Evolutionary conservation across 2,797 vertebrate species (phyloP).

Genomic region (Eleutherodactylus coqui): DNA sequence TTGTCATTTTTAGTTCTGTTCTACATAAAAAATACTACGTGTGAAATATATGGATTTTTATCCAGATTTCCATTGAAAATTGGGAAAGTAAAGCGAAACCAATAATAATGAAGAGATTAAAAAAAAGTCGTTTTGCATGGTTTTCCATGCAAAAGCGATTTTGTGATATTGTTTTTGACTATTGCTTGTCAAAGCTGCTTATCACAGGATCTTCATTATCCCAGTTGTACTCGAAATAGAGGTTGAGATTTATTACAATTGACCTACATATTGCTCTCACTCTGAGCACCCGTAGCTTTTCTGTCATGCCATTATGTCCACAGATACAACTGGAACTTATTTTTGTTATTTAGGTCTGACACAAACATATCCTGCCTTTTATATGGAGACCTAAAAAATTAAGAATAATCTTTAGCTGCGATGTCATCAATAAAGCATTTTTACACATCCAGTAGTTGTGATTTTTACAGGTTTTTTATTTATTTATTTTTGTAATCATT

Average conservation of each 20-base stretch:
- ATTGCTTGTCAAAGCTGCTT: slow-evolving; percentile 54
- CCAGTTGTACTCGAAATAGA: slow-evolving; percentile 50
- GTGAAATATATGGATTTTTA: neutral
- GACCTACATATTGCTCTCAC: slow-evolving; percentile 60
- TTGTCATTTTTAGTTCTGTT: neutral
- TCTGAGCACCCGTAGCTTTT: slow-evolving; percentile 53
- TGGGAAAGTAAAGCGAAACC: neutral
- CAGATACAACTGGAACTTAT: slow-evolving; percentile 3
- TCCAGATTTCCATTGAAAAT: neutral
- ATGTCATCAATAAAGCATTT: neutral
- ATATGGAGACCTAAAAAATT: neutral
- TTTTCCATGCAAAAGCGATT: slow-evolving; percentile 35
- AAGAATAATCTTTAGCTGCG: neutral
- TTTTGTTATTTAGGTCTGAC: neutral
- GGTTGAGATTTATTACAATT: slow-evolving; percentile 62
- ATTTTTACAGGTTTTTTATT: too few species aligned
- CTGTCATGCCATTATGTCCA: slow-evolving; percentile 41
- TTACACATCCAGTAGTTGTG: neutral
- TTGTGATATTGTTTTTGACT: slow-evolving; percentile 26
- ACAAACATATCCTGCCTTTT: neutral
- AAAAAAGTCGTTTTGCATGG: neutral
- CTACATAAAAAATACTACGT: neutral
- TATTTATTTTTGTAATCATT: too few species aligned
- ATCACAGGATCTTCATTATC: slow-evolving; percentile 56
- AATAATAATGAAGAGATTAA: neutral